Base-by-base conservation (phyloP, 2,113 vertebrate genomes). In the Talpa occidentalis region DNA sequence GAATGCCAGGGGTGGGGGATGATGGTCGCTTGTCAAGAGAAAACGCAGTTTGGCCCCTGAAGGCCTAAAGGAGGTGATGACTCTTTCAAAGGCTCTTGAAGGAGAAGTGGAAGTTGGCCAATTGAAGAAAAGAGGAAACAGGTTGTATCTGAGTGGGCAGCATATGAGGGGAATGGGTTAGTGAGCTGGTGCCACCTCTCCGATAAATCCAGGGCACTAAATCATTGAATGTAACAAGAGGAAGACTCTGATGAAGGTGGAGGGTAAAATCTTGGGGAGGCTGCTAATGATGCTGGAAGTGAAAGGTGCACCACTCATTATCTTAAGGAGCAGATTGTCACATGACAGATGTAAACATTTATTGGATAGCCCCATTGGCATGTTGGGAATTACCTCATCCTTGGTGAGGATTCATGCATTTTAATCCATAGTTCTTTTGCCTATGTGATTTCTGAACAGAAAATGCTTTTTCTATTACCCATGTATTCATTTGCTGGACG, bases 381-480 rank as follows among this genome's bases (percentile, higher is more conserved):
- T 44, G 60, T 47, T 66, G 24, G 59, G 60, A 83, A 40, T 92
- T 21, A 47, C 40, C 87, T 90, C 42, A 90, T 10, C 80, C n/a
- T 64, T 80, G 54, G 87, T 89, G 56, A 87, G 76, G 62, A 42
- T 81, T 92, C 32, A 1, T 81, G 21, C 67, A 40, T 90, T 88
- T 88, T 56, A 56, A 22, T 84, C 74, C 21, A n/a, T 77, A 62
- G 42, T 44, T 80, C 17, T 54, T 80, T 80, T 60, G 17, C 32
- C 47, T 92, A 60, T 47, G 9, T 67, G 73, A 87, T 73, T 89
- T 32, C 52, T 47, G 86, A 77, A 40, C 21, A 94, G 54, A 67
- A 92, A 94, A 77, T 93, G 47, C 12, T 93, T 88, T 93, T 92
- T 47, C 24, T 84, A 52, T 88, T 85, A 81, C 40, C 52, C 11